These are phyloP conservation scores for Azemiops feae DNA, from an alignment of 2,113 vertebrate genomes.

Conservation along the genomic window DNA sequence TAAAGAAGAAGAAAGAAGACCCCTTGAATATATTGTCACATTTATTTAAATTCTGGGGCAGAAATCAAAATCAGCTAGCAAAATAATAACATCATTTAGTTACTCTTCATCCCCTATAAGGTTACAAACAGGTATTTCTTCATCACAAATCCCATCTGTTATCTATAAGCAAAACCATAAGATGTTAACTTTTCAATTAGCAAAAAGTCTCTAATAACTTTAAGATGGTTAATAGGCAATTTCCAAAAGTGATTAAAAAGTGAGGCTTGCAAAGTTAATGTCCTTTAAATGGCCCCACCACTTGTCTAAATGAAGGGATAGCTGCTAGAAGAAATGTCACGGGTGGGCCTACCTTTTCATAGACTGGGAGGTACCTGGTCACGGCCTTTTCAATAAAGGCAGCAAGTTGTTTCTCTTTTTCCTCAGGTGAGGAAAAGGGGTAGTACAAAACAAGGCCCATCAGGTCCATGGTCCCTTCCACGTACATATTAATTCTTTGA, in stretches of 20 bases:
- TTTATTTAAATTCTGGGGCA: background rate
- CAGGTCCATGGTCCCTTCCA: conserved; percentile 79
- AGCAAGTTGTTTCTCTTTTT: conserved; percentile 67
- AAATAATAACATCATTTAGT: too few species aligned
- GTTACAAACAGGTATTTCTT: too few species aligned
- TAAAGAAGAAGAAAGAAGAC: background rate
- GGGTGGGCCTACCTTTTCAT: conserved; percentile 79
- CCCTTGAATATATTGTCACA: background rate
- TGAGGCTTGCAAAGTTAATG: background rate
- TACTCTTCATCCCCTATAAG: background rate
- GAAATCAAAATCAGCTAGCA: background rate
- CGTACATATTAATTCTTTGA: conserved; percentile 86
- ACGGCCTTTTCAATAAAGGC: conserved; percentile 71
- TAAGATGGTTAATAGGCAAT: background rate
- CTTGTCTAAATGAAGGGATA: background rate
- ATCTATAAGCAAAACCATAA: background rate
- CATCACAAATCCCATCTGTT: background rate
- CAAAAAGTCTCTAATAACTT: background rate
- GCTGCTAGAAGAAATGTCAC: background rate
- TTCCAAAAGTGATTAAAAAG: background rate
- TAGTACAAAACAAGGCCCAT: conserved; percentile 76
- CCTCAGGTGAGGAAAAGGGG: conserved; percentile 67
- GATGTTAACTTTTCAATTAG: background rate
- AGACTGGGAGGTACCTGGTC: conserved; percentile 81
- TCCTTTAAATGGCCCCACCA: too few species aligned